A percentile compares a stretch with the other conserved stretches of the same genome.
Conservation (phyloP, 2,888 invertebrate species). For the Branchellion lobata region DNA sequence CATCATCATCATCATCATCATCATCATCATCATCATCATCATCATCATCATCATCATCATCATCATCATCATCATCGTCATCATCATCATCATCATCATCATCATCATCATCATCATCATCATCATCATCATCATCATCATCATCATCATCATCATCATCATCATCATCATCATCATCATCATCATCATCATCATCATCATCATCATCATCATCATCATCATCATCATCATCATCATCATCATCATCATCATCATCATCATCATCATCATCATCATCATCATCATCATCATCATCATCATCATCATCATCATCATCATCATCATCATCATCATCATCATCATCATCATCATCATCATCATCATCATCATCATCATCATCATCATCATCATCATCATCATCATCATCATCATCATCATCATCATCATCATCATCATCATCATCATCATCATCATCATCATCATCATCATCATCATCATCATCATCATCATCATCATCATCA, state of each 20-base stretch:
- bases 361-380: slow-evolving; percentile 8
- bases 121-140: not conserved
- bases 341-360: slow-evolving; percentile 42
- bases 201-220: slow-evolving; percentile 48
- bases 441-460: slow-evolving; percentile 46
- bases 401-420: not conserved
- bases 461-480: slow-evolving; percentile 25
- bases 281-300: slow-evolving; percentile 41
- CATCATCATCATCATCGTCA: not conserved
- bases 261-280: not conserved
- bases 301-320: slow-evolving; percentile 48
- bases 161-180: slow-evolving; percentile 33
- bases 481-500: not conserved
- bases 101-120: not conserved
- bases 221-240: slow-evolving; percentile 45
- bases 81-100: slow-evolving; percentile 16
- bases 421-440: not conserved
- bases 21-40: not conserved
- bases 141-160: not conserved
- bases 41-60: not conserved
- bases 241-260: slow-evolving; percentile 15
- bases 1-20: slow-evolving; percentile 10
- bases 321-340: slow-evolving; percentile 48
- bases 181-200: slow-evolving; percentile 46
- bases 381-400: slow-evolving; percentile 15